A percentile compares a stretch with the other conserved stretches of the same genome.
Conservation (phyloP, 2,113 vertebrate species). For the Chinchilla lanigera region DNA sequence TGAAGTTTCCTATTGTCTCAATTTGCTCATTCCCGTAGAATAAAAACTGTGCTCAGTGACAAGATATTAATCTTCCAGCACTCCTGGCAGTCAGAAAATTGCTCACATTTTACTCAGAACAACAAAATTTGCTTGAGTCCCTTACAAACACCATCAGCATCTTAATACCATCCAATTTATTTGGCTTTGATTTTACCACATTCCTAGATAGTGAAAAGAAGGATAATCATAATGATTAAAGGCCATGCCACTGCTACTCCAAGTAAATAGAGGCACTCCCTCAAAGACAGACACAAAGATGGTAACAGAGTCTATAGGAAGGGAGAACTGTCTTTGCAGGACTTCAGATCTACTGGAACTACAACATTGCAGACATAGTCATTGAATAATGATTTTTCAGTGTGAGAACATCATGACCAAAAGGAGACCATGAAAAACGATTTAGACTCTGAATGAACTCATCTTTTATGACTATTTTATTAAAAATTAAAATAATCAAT, state of each 20-base stretch:
- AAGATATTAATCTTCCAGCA: not conserved
- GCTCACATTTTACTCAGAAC: not conserved
- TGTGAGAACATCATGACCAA: not conserved
- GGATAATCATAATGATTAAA: not conserved
- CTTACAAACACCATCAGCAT: not conserved
- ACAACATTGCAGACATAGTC: not conserved
- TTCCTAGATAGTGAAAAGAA: not conserved
- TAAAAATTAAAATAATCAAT: not conserved
- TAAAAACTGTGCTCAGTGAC: not conserved
- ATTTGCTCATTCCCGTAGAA: not conserved
- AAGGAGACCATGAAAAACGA: not conserved
- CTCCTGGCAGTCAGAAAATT: not conserved
- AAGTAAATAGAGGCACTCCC: not conserved
- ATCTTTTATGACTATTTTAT: not conserved
- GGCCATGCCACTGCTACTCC: not conserved
- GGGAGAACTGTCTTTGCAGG: not conserved
- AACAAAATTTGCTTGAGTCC: not conserved
- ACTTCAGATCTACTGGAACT: not conserved
- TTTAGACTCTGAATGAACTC: not conserved
- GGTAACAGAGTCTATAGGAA: not conserved
- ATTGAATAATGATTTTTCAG: constrained; percentile 32
- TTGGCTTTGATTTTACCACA: constrained; percentile 47
- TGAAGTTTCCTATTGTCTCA: not conserved
- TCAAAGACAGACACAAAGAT: not conserved
- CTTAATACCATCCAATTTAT: not conserved